phyloP scores from a whole-genome alignment of 2,113 vertebrate species.

The Tapirus terrestris region DNA sequence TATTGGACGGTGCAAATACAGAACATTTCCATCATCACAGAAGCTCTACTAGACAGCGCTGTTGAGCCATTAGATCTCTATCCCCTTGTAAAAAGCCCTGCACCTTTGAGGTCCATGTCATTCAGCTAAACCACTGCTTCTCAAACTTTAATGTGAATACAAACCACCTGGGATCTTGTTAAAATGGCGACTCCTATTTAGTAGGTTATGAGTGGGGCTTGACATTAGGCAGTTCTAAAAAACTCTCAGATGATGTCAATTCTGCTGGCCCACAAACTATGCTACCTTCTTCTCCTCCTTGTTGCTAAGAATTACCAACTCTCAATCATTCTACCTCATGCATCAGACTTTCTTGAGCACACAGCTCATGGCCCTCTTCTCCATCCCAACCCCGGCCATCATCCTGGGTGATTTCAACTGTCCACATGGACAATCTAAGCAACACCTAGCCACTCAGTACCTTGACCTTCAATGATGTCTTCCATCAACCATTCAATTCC shows the following conservation, averaged over 20 bases:
- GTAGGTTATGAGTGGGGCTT: not conserved
- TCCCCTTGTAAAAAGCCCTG: not conserved
- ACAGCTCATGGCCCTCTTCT: not conserved
- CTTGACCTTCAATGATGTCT: not conserved
- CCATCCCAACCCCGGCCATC: not conserved
- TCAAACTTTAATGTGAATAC: not conserved
- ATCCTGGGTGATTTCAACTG: not conserved
- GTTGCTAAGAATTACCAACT: not conserved
- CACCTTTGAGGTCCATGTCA: not conserved
- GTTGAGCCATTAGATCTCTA: not conserved
- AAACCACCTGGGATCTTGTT: not conserved
- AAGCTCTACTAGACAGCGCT: not conserved
- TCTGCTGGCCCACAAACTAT: not conserved
- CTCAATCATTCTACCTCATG: not conserved
- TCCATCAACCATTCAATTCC: not conserved
- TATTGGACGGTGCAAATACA: not conserved
- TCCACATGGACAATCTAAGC: not conserved
- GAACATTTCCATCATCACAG: not conserved
- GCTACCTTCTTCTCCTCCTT: not conserved
- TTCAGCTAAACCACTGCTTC: not conserved
- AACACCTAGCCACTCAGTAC: not conserved
- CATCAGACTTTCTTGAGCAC: not conserved
- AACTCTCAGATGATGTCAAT: not conserved
- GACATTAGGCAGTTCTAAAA: not conserved
- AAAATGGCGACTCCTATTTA: not conserved